Percentiles rank a stretch among this genome's conserved stretches.
These are phyloP conservation scores for Acomys russatus DNA, from an alignment of 2,797 vertebrate species.

Conservation along the genomic window DNA sequence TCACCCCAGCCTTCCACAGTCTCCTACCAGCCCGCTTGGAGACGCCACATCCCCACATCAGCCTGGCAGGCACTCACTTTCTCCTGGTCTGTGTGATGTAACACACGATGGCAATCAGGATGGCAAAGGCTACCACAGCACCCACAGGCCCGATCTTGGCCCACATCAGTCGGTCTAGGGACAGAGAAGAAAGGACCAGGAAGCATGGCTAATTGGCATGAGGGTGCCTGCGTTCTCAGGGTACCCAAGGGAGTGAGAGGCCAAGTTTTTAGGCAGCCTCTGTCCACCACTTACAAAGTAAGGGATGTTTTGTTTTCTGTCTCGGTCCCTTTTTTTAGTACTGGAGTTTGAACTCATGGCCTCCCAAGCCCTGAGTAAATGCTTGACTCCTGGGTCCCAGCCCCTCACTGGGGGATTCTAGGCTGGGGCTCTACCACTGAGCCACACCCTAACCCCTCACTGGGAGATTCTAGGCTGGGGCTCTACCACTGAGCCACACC, in stretches of 20 bases:
- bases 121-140: conserved; percentile 95
- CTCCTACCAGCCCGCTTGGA: accelerated
- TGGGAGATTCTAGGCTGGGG: background rate
- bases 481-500: background rate
- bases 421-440: background rate
- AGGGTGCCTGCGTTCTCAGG: background rate
- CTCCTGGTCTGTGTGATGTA: conserved; percentile 96
- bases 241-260: background rate
- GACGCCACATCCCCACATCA: background rate
- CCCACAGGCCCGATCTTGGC: conserved; percentile 94
- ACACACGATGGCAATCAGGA: conserved; percentile 96
- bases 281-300: background rate
- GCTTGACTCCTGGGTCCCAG: background rate
- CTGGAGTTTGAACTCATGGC: background rate
- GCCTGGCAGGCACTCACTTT: conserved; percentile 90
- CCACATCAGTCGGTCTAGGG: conserved; percentile 87
- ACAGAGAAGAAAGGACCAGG: conserved; percentile 60
- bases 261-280: background rate
- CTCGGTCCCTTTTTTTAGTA: background rate
- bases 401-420: background rate
- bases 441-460: background rate
- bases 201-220: background rate
- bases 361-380: background rate
- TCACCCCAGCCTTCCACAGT: background rate
- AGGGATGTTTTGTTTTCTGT: background rate